phyloP scores from a whole-genome alignment of 1,140 invertebrate genomes.

The Pararge aegeria region DNA sequence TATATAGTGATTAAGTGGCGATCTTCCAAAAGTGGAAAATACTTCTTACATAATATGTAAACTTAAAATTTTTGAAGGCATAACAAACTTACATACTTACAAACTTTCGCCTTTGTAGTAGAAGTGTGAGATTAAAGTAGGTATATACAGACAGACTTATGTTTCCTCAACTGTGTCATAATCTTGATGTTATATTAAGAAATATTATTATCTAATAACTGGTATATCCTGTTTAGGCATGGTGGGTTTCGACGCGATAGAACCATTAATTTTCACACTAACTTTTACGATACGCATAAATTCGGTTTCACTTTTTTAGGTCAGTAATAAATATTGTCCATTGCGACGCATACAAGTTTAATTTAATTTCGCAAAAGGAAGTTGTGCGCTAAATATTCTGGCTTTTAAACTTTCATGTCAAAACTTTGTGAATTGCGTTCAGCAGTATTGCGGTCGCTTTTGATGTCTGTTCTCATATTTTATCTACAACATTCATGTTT shows the following conservation, averaged over 20 bases:
- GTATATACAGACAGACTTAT: too few relatives aligned
- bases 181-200: too few relatives aligned
- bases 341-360: constrained; percentile 34
- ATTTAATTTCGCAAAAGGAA: constrained; percentile 34
- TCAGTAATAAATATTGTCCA: constrained; percentile 14
- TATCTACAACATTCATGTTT: constrained; percentile 17
- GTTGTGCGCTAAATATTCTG: constrained; percentile 31
- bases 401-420: constrained; percentile 29
- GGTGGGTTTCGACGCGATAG: background rate
- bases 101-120: too few relatives aligned
- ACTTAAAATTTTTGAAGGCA: too few relatives aligned
- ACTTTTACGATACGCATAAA: constrained; percentile 39
- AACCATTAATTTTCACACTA: background rate
- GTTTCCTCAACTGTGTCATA: too few relatives aligned
- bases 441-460: constrained; percentile 27
- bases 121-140: too few relatives aligned
- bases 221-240: background rate
- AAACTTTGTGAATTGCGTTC: constrained; percentile 30
- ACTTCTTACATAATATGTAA: too few relatives aligned
- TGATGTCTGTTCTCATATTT: constrained; percentile 30
- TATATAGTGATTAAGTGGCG: too few relatives aligned
- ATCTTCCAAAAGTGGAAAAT: too few relatives aligned
- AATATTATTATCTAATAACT: too few relatives aligned
- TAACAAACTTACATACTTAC: too few relatives aligned
- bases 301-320: background rate